Evolutionary conservation across 2,888 invertebrate species (phyloP), one percentile per base, ranked within the genome.

Genomic region (Carterocephalus palaemon): DNA sequence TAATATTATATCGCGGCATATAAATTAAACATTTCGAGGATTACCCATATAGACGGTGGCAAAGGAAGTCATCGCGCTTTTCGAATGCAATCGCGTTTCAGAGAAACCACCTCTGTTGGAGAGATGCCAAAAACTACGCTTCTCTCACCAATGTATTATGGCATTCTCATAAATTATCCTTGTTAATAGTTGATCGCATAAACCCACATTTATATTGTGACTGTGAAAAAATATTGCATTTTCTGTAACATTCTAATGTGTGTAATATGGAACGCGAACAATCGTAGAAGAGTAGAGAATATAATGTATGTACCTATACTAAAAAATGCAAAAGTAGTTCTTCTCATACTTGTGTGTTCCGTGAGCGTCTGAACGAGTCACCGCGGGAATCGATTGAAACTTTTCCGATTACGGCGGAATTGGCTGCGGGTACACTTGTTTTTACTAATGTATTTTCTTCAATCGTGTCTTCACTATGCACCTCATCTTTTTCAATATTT

Each of bases 381-480:
- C 56, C 54, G 52, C 56, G 55, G 57, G 64, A 65, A 71, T 74
- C 69, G 71, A 75, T 74, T 64, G 55, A 60, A 75, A 78, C 67
- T 77, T 79, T 74, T 75, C 70, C 71, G 67, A 74, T 75, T 72
- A 72, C 64, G 56, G 56, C 52, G 57, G 61, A 61, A 69, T 72
- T 67, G 68, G 65, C 61, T 70, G 48, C 58, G 52, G 52, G 56
- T 59, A 60, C 56, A 57, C 56, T 67, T 67, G 64, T 72, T 68
- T 68, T 67, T 62, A 55, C 59, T 60, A 56, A 60, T 59, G 54
- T 62, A 56, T 59, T 53, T 57, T 40, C 32, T 50, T 49, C 46
- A 32, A 52, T 55, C 51, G 46, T 54, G 49, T 54, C 41, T 33
- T 17, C 33, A 38, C 24, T n/a, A n/a, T n/a, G n/a, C n/a, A n/a